Evolutionary conservation across 2,888 invertebrate species (phyloP).

Genomic region (Onchidella celtica): DNA sequence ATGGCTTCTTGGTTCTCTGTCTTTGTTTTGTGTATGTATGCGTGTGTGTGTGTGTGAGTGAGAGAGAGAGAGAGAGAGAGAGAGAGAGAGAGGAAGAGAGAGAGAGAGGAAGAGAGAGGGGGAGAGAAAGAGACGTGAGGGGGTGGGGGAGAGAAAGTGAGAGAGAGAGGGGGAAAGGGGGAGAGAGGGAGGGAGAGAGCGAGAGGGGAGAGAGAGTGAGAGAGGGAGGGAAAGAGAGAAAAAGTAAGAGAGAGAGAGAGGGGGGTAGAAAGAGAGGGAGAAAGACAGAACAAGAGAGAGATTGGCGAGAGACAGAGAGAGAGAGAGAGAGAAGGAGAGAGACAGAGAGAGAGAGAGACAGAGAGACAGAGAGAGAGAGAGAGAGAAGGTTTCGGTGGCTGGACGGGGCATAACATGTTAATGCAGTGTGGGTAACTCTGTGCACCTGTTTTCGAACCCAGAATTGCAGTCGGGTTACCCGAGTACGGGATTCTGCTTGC

Average conservation of each 20-base stretch:
- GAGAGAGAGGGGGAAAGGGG: too few species aligned
- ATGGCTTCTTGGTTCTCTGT: too few species aligned
- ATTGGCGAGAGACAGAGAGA: too few species aligned
- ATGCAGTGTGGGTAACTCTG: not conserved
- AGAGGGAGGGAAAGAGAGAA: too few species aligned
- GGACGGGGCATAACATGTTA: not conserved
- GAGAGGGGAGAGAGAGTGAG: too few species aligned
- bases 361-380: not conserved
- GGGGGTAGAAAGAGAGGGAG: too few species aligned
- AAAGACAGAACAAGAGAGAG: too few species aligned
- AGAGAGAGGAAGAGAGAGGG: not conserved
- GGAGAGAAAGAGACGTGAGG: not conserved
- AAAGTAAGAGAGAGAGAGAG: too few species aligned
- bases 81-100: not conserved
- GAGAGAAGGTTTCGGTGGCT: not conserved
- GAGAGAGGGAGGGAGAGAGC: too few species aligned
- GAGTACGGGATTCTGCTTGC: too few species aligned
- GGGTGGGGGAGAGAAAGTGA: too few species aligned
- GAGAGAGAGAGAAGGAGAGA: constrained; percentile 1
- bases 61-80: not conserved
- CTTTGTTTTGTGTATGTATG: too few species aligned
- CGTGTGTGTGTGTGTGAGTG: not conserved
- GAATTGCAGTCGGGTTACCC: not conserved
- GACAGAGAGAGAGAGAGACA: not conserved
- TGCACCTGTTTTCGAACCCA: not conserved